Evolutionary conservation across 1,140 invertebrate species (phyloP).

Genomic region (Drosophila prosaltans): DNA sequence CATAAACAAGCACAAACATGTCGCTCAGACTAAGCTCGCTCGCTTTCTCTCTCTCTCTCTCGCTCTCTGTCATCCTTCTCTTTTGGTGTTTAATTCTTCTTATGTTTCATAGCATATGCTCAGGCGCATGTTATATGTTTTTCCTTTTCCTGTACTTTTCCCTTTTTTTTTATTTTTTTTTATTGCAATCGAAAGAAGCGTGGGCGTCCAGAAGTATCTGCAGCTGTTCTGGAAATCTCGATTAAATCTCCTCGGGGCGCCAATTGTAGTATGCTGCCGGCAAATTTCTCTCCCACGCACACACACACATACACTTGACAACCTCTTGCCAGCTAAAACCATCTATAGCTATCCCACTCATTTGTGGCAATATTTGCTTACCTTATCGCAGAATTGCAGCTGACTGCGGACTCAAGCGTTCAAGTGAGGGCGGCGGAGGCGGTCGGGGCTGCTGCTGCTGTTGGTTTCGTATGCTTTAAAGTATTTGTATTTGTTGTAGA

Average conservation of each 20-base stretch:
- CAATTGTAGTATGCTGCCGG: slow-evolving; percentile 20
- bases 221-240: slow-evolving; percentile 59
- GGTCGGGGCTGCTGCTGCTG: slow-evolving; percentile 26
- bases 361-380: slow-evolving; percentile 56
- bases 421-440: slow-evolving; percentile 32
- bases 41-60: slow-evolving; percentile 25
- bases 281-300: background rate
- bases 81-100: slow-evolving; percentile 13
- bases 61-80: no score
- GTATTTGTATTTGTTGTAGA: slow-evolving; percentile 35
- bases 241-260: slow-evolving; percentile 12
- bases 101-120: slow-evolving; percentile 64
- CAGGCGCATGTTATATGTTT: slow-evolving; percentile 60
- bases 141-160: slow-evolving; percentile 8
- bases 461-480: background rate
- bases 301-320: slow-evolving; percentile 11
- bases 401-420: slow-evolving; percentile 40
- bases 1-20: slow-evolving; percentile 61
- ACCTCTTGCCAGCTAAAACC: background rate
- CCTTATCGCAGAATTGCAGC: slow-evolving; percentile 77
- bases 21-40: slow-evolving; percentile 25
- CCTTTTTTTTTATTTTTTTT: background rate
- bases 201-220: slow-evolving; percentile 61
- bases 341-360: no score
- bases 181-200: slow-evolving; percentile 22